Conservation (phyloP, 2,888 invertebrate genomes). For the Prenolepis imparis region DNA sequence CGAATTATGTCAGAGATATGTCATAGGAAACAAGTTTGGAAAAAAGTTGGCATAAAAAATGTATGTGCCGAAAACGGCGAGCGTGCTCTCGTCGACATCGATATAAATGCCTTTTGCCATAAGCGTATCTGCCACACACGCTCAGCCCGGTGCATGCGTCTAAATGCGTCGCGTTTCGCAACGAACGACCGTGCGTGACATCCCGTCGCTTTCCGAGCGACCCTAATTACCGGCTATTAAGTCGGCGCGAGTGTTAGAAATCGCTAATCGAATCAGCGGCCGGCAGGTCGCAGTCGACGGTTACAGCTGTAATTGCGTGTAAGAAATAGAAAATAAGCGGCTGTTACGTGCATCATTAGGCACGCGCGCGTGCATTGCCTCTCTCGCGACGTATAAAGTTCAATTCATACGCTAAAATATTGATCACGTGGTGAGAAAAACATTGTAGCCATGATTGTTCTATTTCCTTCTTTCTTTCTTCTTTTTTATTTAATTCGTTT, state of each 20-base stretch:
- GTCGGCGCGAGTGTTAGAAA: slow-evolving; percentile 54
- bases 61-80: slow-evolving; percentile 13
- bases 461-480: too few species aligned
- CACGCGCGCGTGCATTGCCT: slow-evolving; percentile 47
- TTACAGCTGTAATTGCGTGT: slow-evolving; percentile 57
- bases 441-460: not conserved
- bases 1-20: not conserved
- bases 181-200: slow-evolving; percentile 50
- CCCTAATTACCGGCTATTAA: slow-evolving; percentile 55
- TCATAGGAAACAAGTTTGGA: not conserved
- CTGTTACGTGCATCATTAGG: slow-evolving; percentile 55
- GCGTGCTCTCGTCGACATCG: not conserved
- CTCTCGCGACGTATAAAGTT: slow-evolving; percentile 22
- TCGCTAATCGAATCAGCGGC: slow-evolving; percentile 56
- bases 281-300: slow-evolving; percentile 42
- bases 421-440: slow-evolving; percentile 23
- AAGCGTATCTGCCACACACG: not conserved
- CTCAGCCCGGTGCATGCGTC: slow-evolving; percentile 39
- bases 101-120: not conserved
- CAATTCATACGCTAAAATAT: slow-evolving; percentile 40
- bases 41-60: not conserved
- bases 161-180: slow-evolving; percentile 53
- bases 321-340: slow-evolving; percentile 58
- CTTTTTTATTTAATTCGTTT: not conserved
- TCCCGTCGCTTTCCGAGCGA: slow-evolving; percentile 47